phyloP scores from a whole-genome alignment of 2,888 invertebrate species.

The Phyto melanocephala region DNA sequence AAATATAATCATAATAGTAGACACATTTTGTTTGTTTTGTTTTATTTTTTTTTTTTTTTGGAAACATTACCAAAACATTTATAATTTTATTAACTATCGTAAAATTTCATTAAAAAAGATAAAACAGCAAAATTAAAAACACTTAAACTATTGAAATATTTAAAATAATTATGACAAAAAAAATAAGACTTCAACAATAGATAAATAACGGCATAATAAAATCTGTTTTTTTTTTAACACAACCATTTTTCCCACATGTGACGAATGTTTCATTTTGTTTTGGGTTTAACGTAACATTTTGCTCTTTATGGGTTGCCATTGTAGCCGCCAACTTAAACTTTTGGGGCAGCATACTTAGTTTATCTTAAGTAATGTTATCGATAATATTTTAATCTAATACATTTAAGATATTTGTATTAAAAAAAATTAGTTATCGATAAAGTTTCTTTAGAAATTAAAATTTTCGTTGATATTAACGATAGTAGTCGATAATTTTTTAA shows the following conservation, averaged over 20 bases:
- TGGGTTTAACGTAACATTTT: background rate
- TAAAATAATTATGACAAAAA: background rate
- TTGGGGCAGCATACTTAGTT: background rate
- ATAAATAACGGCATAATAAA: background rate
- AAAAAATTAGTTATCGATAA: too few species aligned
- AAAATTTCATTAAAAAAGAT: background rate
- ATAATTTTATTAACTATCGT: background rate
- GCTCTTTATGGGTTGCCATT: background rate
- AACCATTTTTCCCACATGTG: background rate
- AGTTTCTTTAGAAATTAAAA: too few species aligned
- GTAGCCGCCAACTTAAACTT: background rate
- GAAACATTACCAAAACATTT: background rate
- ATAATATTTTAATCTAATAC: too few species aligned
- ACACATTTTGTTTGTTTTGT: too few species aligned
- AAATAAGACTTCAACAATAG: background rate
- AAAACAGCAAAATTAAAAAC: background rate
- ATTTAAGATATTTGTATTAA: too few species aligned
- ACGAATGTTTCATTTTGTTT: background rate
- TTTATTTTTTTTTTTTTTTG: too few species aligned
- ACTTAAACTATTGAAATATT: background rate
- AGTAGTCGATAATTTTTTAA: too few species aligned
- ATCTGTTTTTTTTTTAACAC: background rate
- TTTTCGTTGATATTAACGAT: too few species aligned
- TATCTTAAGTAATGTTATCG: too few species aligned
- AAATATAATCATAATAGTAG: too few species aligned